Percentiles rank a stretch among this genome's conserved stretches.
Evolutionary conservation across 2,113 vertebrate genomes (phyloP).

Genomic region (Silurus glanis): DNA sequence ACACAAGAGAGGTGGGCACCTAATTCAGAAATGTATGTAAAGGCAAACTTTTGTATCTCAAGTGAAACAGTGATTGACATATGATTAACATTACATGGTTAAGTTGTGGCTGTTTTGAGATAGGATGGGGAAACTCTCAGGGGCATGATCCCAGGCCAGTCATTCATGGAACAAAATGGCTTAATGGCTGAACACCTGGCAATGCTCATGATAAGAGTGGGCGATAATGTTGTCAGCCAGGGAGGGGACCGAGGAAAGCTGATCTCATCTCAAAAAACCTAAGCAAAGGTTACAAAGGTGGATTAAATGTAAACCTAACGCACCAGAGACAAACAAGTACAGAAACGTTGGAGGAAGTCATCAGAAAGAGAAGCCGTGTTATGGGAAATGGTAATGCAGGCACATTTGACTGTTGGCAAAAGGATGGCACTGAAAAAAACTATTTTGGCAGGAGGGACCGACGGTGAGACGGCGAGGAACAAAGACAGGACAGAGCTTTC

Average conservation of each 20-base stretch:
- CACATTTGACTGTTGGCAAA: slow-evolving; percentile 66
- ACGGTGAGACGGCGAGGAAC: neutral
- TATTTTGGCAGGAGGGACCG: slow-evolving; percentile 21
- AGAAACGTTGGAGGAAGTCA: slow-evolving; percentile 20
- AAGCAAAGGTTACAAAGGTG: neutral
- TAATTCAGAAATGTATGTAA: slow-evolving; percentile 2
- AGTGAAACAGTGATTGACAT: neutral
- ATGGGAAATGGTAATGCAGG: slow-evolving; percentile 18
- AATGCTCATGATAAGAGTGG: slow-evolving; percentile 49
- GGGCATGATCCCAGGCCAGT: neutral
- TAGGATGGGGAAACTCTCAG: neutral
- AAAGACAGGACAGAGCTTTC: slow-evolving; percentile 10
- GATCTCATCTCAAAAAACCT: slow-evolving; percentile 5
- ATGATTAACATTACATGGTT: neutral
- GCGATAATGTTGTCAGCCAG: slow-evolving; percentile 54
- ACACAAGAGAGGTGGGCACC: neutral
- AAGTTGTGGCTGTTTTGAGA: slow-evolving; percentile 22
- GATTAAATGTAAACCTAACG: slow-evolving; percentile 21
- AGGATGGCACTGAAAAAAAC: slow-evolving; percentile 60
- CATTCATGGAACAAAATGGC: slow-evolving; percentile 53
- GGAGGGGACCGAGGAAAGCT: slow-evolving; percentile 46
- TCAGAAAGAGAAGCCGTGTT: slow-evolving; percentile 17
- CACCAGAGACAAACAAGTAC: slow-evolving; percentile 29
- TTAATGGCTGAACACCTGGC: slow-evolving; percentile 58
- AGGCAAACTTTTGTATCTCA: neutral